phyloP scores from a whole-genome alignment of 2,888 invertebrate species.

The Trisateles emortualis region DNA sequence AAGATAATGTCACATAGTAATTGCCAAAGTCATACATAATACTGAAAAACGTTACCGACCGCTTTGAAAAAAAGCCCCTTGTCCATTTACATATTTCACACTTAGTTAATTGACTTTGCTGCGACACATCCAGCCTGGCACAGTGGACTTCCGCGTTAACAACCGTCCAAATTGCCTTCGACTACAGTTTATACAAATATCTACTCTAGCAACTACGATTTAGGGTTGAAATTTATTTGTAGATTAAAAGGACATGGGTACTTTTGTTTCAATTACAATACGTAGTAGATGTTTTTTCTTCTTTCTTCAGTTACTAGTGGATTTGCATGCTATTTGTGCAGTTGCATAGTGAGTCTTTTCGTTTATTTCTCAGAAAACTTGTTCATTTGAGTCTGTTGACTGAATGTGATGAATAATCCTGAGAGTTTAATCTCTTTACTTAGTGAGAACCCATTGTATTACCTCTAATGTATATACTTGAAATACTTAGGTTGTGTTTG shows the following conservation, averaged over 20 bases:
- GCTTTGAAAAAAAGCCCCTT: constrained; percentile 29
- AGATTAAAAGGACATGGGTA: constrained; percentile 34
- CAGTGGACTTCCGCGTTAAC: constrained; percentile 51
- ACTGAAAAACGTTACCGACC: constrained; percentile 18
- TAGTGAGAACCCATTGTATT: no score
- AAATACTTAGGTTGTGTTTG: no score
- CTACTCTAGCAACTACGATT: not conserved
- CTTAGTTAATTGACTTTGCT: constrained; percentile 69
- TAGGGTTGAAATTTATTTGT: constrained; percentile 16
- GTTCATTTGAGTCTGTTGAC: constrained; percentile 32
- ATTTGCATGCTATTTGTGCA: constrained; percentile 51
- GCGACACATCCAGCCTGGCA: constrained; percentile 54
- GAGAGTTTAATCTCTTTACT: constrained; percentile 36
- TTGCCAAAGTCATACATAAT: constrained; percentile 4
- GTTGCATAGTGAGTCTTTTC: constrained; percentile 38
- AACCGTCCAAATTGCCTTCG: constrained; percentile 48
- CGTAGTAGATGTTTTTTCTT: constrained; percentile 44
- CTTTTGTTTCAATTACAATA: constrained; percentile 62
- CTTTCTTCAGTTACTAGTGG: constrained; percentile 43
- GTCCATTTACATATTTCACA: constrained; percentile 73
- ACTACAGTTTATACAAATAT: constrained; percentile 7
- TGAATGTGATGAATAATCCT: constrained; percentile 27
- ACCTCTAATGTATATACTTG: no score
- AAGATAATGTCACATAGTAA: not conserved
- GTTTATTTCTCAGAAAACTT: constrained; percentile 36